A percentile compares a stretch with the other conserved stretches of the same genome.
Conservation (phyloP, 2,797 vertebrate species). For the Triplophysa bombifrons region DNA sequence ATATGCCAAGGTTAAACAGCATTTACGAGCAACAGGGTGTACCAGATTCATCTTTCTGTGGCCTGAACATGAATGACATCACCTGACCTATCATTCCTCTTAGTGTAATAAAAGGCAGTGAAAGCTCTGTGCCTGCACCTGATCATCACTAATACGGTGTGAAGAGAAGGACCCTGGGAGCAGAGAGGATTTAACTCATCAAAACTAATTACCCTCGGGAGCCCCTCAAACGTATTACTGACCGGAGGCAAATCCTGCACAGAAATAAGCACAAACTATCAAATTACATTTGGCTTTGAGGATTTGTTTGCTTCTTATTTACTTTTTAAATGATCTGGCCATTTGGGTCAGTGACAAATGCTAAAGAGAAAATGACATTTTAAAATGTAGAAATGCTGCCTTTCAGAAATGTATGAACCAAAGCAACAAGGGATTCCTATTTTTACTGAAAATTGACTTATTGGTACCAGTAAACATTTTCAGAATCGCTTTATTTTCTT, state of each 20-base stretch:
- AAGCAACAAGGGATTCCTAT: neutral
- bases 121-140: slow-evolving; percentile 47
- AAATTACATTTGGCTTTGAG: neutral
- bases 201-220: slow-evolving; percentile 52
- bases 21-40: too few species aligned
- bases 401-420: neutral
- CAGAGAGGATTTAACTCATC: slow-evolving; percentile 51
- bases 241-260: slow-evolving; percentile 16
- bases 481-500: too few species aligned
- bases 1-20: too few species aligned
- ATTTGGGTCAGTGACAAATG: slow-evolving; percentile 5
- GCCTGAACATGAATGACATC: neutral
- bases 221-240: slow-evolving; percentile 1
- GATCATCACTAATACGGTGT: slow-evolving; percentile 54
- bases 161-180: slow-evolving; percentile 31
- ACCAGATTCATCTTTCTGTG: too few species aligned
- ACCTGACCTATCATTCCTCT: neutral
- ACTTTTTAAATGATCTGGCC: slow-evolving; percentile 11
- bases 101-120: slow-evolving; percentile 13
- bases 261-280: slow-evolving; percentile 12
- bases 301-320: slow-evolving; percentile 7
- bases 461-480: too few species aligned
- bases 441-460: neutral
- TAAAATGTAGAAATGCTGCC: neutral
- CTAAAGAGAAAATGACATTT: neutral